Evolutionary conservation across 2,888 invertebrate genomes (phyloP), one percentile per base, ranked within the genome.

Genomic region (Cephus rjabovi): DNA sequence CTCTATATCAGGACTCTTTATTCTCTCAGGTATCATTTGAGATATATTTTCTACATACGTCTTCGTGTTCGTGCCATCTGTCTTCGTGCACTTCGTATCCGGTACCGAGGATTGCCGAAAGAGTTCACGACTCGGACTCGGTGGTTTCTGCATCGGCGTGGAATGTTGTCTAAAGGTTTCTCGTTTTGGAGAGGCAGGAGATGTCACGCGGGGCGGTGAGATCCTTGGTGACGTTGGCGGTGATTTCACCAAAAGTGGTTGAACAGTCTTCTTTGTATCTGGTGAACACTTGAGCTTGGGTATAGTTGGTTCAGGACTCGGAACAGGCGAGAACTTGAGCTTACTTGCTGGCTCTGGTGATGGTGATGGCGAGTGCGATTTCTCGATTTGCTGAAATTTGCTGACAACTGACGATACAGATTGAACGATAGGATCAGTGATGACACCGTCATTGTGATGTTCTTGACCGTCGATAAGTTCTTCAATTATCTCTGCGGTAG

Each of bases 361-460:
- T 1, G 87, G 84, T 0, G 89, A 88, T 0, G 91, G 90, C 2
- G 90, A 89, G 3, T 86, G 87, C 0, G 89, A 86, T 75, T 89
- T 90, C 69, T 90, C 91, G 73, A 91, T 90, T 78, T 90, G 89
- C 73, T 88, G 90, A 75, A 91, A 91, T 82, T 91, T 91, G 77
- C 89, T 91, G 31, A 91, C 91, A n/a, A 91, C 91, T 12, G 89
- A 90, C 1, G 91, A 91, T 1, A 91, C 91, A 12, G 91, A 91
- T 69, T 89, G 89, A 0, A 86, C 88, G 75, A 91, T 90, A 0
- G 89, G 82, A 1, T 91, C 91, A 4, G 88, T 89, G 34, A 90
- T 86, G 3, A 90, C 91, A 2, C 89, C 86, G 31, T 90, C 89
- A 33, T 89, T 87, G 75, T 85, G 86, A 79, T 85, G 86, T 4